Evolutionary conservation across 2,888 invertebrate genomes (phyloP).

Genomic region (Heliconius aoede): DNA sequence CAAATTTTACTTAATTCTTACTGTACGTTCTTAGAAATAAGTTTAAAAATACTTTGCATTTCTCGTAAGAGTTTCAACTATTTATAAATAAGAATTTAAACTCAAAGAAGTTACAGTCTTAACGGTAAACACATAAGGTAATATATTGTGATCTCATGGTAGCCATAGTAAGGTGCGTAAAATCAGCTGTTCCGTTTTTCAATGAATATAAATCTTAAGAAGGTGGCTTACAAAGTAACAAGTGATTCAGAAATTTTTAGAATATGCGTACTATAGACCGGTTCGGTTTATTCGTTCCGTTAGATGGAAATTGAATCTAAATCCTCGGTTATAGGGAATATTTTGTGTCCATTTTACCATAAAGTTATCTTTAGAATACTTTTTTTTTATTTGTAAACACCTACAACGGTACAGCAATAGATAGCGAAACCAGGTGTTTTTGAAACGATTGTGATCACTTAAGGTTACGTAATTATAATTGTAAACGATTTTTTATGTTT

Average conservation of each 20-base stretch:
- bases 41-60: conserved; percentile 38
- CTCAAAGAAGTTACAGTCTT: conserved; percentile 18
- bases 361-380: neutral
- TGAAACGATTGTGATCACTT: neutral
- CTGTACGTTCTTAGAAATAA: conserved; percentile 45
- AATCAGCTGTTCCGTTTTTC: conserved; percentile 69
- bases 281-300: neutral
- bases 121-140: conserved; percentile 24
- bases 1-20: conserved; percentile 42
- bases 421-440: conserved; percentile 9
- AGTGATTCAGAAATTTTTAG: conserved; percentile 23
- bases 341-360: neutral
- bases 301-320: conserved; percentile 1
- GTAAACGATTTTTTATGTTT: neutral
- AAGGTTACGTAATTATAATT: neutral
- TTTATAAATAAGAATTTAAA: conserved; percentile 34
- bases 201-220: conserved; percentile 47
- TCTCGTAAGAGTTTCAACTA: conserved; percentile 34
- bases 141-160: conserved; percentile 46
- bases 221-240: conserved; percentile 36
- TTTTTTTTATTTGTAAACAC: neutral
- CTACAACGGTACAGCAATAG: neutral
- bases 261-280: neutral
- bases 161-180: conserved; percentile 69
- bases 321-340: conserved; percentile 4